These are phyloP conservation scores for Conopomorpha cramerella DNA, from an alignment of 1,140 invertebrate genomes.

Conservation along the genomic window DNA sequence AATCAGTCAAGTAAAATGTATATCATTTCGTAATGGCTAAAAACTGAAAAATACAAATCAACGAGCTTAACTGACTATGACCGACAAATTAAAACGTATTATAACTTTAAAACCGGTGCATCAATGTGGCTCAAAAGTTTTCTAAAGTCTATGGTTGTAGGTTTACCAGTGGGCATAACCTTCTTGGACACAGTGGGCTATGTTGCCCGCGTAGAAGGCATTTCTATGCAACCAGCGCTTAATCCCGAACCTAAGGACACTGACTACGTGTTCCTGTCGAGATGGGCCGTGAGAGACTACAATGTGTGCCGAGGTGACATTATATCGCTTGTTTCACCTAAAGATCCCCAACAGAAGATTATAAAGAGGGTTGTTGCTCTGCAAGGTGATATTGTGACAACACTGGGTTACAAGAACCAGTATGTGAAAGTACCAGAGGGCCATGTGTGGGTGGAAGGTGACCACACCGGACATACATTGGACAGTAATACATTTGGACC, in stretches of 20 bases:
- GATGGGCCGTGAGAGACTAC: slow-evolving; percentile 74
- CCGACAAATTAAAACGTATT: slow-evolving; percentile 14
- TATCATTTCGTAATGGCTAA: no score
- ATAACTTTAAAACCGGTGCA: no score
- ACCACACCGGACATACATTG: slow-evolving; percentile 79
- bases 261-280: slow-evolving; percentile 86
- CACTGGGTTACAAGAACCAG: slow-evolving; percentile 69
- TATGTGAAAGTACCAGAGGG: slow-evolving; percentile 80
- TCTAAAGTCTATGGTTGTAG: slow-evolving; percentile 67
- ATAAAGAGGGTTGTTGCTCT: slow-evolving; percentile 90
- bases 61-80: slow-evolving; percentile 19
- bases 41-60: slow-evolving; percentile 8
- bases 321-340: slow-evolving; percentile 83
- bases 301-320: slow-evolving; percentile 80
- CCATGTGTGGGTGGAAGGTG: slow-evolving; percentile 95
- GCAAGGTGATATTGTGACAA: slow-evolving; percentile 75
- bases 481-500: slow-evolving; percentile 94
- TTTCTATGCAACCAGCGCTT: slow-evolving; percentile 88
- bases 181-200: slow-evolving; percentile 83
- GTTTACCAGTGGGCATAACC: slow-evolving; percentile 79
- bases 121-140: slow-evolving; percentile 53
- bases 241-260: slow-evolving; percentile 73
- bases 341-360: slow-evolving; percentile 80
- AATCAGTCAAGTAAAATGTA: no score
- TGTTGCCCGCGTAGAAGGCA: slow-evolving; percentile 84